These are phyloP conservation scores for Galagoides demidoff DNA, from an alignment of 2,797 vertebrate genomes.

Conservation along the genomic window DNA sequence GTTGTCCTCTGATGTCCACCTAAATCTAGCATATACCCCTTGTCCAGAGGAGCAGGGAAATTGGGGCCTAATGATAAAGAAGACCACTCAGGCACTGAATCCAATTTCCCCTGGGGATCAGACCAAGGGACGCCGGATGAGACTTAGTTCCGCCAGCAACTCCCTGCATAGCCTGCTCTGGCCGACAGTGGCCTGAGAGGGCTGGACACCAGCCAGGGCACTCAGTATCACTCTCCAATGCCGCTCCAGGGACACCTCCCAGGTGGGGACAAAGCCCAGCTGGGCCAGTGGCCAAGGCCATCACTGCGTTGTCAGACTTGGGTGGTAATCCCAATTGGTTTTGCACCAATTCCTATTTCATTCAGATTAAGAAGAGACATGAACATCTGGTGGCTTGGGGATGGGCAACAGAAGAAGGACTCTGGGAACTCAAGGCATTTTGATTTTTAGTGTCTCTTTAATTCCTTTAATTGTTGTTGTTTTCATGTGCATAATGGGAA, in stretches of 20 bases:
- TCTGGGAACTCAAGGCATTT: constrained; percentile 13
- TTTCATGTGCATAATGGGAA: constrained; percentile 43
- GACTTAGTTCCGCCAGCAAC: not conserved
- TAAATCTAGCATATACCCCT: not conserved
- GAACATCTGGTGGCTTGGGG: constrained; percentile 65
- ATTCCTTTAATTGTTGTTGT: constrained; percentile 18
- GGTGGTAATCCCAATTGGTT: constrained; percentile 75
- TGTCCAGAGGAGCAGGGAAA: not conserved
- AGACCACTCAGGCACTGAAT: constrained; percentile 24
- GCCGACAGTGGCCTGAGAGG: not conserved
- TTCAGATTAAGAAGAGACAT: constrained; percentile 71
- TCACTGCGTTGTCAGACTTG: constrained; percentile 45
- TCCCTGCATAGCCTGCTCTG: not conserved
- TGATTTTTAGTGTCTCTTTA: constrained; percentile 10
- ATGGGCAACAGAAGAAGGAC: not conserved
- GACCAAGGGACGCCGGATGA: not conserved
- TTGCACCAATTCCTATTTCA: constrained; percentile 60
- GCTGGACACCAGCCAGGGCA: constrained; percentile 39
- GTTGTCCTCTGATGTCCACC: not conserved
- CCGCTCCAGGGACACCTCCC: not conserved
- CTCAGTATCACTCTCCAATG: not conserved
- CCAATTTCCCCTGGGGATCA: constrained; percentile 36
- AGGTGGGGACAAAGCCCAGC: constrained; percentile 10
- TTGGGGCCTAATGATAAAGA: constrained; percentile 16
- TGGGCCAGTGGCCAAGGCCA: constrained; percentile 71